A percentile compares a stretch with the other conserved stretches of the same genome.
Conservation (phyloP, 2,888 invertebrate species). For the Beris morrisii region DNA sequence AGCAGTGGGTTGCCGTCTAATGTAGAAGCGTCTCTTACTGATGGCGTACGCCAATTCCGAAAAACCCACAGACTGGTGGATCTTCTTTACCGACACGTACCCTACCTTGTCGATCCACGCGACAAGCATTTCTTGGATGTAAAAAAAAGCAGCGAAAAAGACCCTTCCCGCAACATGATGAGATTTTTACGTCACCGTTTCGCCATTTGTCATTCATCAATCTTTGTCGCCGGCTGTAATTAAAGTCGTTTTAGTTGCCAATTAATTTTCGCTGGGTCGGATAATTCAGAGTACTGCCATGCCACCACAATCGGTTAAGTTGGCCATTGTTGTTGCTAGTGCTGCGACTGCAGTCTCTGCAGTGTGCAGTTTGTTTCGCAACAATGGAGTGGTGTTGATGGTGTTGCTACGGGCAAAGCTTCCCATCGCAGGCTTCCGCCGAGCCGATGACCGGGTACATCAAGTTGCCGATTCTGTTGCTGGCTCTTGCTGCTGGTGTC, state of each 20-base stretch:
- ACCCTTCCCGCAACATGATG: too few species aligned
- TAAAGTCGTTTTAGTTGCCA: constrained; percentile 25
- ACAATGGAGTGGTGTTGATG: constrained; percentile 5
- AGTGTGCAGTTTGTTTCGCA: constrained; percentile 2
- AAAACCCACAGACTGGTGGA: too few species aligned
- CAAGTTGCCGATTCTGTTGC: neutral
- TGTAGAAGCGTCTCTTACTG: too few species aligned
- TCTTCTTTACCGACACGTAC: too few species aligned
- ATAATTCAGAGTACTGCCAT: constrained; percentile 15
- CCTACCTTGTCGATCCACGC: too few species aligned
- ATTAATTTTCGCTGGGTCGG: constrained; percentile 22
- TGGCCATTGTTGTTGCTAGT: neutral
- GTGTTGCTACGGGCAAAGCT: neutral
- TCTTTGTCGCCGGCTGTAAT: constrained; percentile 8
- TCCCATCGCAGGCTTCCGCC: neutral
- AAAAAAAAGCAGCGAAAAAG: too few species aligned
- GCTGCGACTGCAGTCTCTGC: neutral
- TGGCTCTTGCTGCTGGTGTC: too few species aligned
- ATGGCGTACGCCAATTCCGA: too few species aligned
- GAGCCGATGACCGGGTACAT: neutral
- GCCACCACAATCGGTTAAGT: neutral
- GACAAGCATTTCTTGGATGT: too few species aligned
- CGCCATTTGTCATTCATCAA: constrained; percentile 17
- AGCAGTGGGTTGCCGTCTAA: too few species aligned
- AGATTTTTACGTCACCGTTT: too few species aligned